Evolutionary conservation across 1,140 invertebrate genomes (phyloP), one percentile per base, ranked within the genome.

Genomic region (Aplysia californica): DNA sequence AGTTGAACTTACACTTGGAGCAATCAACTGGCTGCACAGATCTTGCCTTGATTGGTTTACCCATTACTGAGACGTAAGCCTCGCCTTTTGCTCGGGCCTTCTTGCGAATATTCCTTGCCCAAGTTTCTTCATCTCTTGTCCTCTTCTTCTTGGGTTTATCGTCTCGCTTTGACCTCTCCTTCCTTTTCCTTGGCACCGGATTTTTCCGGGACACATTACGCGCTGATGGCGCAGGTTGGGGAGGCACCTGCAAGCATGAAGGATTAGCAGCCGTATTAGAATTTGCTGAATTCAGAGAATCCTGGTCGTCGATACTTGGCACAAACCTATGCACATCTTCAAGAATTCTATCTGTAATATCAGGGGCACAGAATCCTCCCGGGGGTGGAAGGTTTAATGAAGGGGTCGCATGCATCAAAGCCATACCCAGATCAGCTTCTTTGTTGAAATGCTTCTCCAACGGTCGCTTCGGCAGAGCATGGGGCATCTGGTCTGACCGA

Each of bases 1-100:
- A 73, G 33, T 73, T 38, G 29, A 73, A 73, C 29, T 73, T 73
- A 39, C 70, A 73, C n/a, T 73, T 73, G 35, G 70, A 73, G 23
- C 70, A 73, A 64, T 73, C 70, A 18, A 73, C 58, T n/a, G n/a
- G n/a, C 31, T 73, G 36, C 15, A 73, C 70, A 20, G 21, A 36
- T 73, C 58, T 36, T 6, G 70, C 70, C 36, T 31, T 55, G 23
- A 73, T 29, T 18, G 38, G 38, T 29, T 73, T 73, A 21, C 70
- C 70, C 18, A 31, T 31, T 3, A 73, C 70, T 29, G 70, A 73
- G 15, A 61, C 29, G 44, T 73, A 73, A 39, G 55, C 64, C 58
- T 73, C 70, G 39, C 70, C 70, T 21, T 31, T 61, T 18, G 55
- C 5, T 31, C 70, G 35, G 35, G 70, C 70, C 44, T 73, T 73